Percentiles rank a stretch among this genome's conserved stretches.
These are phyloP conservation scores for Mus spretus DNA, from an alignment of 2,797 vertebrate species.

Conservation along the genomic window DNA sequence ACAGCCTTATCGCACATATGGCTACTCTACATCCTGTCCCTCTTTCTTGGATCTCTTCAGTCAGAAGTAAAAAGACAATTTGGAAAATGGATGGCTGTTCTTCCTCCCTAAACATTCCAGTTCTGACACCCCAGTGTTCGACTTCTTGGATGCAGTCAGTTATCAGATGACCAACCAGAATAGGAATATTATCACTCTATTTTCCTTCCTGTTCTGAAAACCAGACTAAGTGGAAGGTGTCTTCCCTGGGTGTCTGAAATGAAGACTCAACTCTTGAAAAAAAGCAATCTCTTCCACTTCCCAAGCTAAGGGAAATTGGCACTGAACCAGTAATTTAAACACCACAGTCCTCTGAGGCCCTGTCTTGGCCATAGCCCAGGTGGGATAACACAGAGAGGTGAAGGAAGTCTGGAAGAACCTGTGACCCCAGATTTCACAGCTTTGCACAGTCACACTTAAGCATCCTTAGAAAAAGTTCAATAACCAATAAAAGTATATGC, in stretches of 20 bases:
- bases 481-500: no score
- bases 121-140: neutral
- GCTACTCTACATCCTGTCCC: neutral
- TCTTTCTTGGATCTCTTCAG: neutral
- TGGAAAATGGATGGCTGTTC: rapidly evolving
- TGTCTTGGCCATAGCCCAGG: slow-evolving; percentile 28
- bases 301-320: slow-evolving; percentile 37
- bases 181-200: neutral
- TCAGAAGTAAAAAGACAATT: neutral
- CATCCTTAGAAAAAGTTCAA: neutral
- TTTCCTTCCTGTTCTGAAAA: neutral
- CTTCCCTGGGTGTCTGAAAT: neutral
- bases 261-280: neutral
- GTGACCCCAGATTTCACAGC: neutral
- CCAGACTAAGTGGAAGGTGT: neutral
- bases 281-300: neutral
- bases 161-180: neutral
- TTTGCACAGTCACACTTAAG: neutral
- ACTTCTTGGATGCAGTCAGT: neutral
- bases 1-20: neutral
- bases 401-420: neutral
- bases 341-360: neutral
- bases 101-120: neutral
- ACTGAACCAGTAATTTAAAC: slow-evolving; percentile 10
- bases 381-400: neutral